These are phyloP conservation scores for Trissolcus japonicus DNA, from an alignment of 2,888 invertebrate genomes.

Conservation along the genomic window DNA sequence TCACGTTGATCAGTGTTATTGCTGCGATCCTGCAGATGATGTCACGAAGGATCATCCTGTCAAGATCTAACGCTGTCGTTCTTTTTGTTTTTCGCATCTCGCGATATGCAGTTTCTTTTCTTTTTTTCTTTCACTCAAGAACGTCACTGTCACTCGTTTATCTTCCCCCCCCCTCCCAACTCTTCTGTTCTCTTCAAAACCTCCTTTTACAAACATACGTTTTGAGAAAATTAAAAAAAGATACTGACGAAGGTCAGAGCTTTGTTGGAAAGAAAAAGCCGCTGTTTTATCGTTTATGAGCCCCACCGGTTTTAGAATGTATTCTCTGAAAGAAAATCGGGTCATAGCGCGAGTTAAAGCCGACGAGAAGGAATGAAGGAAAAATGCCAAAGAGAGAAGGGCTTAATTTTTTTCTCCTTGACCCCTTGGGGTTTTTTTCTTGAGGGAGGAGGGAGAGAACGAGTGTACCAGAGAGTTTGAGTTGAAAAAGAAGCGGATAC, in stretches of 20 bases:
- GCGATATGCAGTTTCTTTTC: not conserved
- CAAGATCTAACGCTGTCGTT: slow-evolving; percentile 19
- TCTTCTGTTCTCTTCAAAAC: slow-evolving; percentile 1
- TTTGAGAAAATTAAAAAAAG: slow-evolving; percentile 46
- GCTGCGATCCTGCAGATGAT: slow-evolving; percentile 29
- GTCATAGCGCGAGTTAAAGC: slow-evolving; percentile 42
- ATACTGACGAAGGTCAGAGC: slow-evolving; percentile 48
- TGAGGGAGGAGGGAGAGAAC: too few relatives aligned
- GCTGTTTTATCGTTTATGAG: slow-evolving; percentile 39
- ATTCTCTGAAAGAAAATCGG: slow-evolving; percentile 25
- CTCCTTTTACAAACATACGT: slow-evolving; percentile 8
- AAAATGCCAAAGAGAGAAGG: slow-evolving; percentile 3
- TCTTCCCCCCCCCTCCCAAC: not conserved
- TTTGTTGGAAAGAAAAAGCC: slow-evolving; percentile 36
- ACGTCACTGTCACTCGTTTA: not conserved
- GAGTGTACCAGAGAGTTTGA: slow-evolving; percentile 14
- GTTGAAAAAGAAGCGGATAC: slow-evolving; percentile 32
- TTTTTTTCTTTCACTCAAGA: not conserved
- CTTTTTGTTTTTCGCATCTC: slow-evolving; percentile 10
- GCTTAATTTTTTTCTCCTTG: slow-evolving; percentile 8
- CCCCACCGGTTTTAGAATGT: slow-evolving; percentile 25
- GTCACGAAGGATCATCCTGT: slow-evolving; percentile 34
- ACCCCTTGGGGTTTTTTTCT: slow-evolving; percentile 1
- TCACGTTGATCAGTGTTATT: slow-evolving; percentile 42
- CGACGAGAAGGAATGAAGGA: slow-evolving; percentile 16